Conservation (phyloP, 2,113 vertebrate genomes). For the Ctenomys sociabilis region DNA sequence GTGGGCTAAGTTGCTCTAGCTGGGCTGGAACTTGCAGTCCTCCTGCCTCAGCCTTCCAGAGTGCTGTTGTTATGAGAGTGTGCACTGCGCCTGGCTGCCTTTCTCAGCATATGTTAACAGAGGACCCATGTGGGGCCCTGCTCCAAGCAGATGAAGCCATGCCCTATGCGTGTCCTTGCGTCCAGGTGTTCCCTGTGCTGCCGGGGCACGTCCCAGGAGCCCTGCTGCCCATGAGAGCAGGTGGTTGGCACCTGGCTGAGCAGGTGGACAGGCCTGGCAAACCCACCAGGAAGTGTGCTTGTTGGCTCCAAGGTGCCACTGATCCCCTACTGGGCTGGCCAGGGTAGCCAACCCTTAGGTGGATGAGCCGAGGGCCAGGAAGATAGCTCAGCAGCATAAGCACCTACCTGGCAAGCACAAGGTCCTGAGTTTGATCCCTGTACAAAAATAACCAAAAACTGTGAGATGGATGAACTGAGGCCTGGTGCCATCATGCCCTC, state of each 20-base stretch:
- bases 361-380: too few species aligned
- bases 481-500: rapidly evolving
- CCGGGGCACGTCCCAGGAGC: neutral
- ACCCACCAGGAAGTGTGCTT: neutral
- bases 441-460: too few species aligned
- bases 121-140: neutral
- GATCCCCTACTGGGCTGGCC: neutral
- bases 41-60: neutral
- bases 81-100: neutral
- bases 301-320: neutral
- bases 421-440: too few species aligned
- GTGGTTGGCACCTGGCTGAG: neutral
- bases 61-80: neutral
- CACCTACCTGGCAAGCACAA: too few species aligned
- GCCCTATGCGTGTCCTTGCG: too few species aligned
- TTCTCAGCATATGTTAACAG: neutral
- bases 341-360: neutral
- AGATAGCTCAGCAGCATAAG: too few species aligned
- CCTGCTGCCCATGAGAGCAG: neutral
- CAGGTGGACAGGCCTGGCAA: neutral
- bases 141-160: neutral
- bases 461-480: rapidly evolving
- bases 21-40: neutral
- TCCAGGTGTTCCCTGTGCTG: neutral
- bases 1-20: neutral